Conservation (phyloP, 2,888 invertebrate species). For the Argyresthia goedartella region DNA sequence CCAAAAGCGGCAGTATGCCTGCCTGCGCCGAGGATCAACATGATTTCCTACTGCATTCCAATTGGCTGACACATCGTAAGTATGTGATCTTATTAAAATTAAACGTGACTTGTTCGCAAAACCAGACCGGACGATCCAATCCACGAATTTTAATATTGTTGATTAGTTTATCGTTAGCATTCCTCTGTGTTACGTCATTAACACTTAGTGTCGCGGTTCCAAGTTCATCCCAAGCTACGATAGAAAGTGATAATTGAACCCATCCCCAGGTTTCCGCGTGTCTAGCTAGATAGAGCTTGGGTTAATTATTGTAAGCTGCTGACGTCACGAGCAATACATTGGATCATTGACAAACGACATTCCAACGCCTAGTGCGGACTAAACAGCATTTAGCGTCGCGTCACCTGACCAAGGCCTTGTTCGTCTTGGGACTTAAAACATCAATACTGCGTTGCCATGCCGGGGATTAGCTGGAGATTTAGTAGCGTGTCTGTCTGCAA, state of each 20-base stretch:
- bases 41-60: slow-evolving; percentile 62
- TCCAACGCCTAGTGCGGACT: slow-evolving; percentile 49
- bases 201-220: slow-evolving; percentile 15
- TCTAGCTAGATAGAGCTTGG: background rate
- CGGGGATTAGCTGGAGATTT: too few relatives aligned
- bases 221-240: slow-evolving; percentile 36
- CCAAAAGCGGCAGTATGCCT: slow-evolving; percentile 50
- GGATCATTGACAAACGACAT: slow-evolving; percentile 69
- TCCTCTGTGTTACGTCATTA: slow-evolving; percentile 37
- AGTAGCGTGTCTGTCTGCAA: too few relatives aligned
- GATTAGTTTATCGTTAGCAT: slow-evolving; percentile 18
- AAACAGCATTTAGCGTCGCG: too few relatives aligned
- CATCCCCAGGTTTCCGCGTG: background rate
- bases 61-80: slow-evolving; percentile 50
- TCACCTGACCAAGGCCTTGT: too few relatives aligned
- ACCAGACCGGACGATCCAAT: slow-evolving; percentile 49
- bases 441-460: too few relatives aligned
- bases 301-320: slow-evolving; percentile 16
- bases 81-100: slow-evolving; percentile 47
- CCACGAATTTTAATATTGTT: slow-evolving; percentile 27
- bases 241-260: slow-evolving; percentile 36
- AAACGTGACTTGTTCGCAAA: slow-evolving; percentile 46
- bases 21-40: slow-evolving; percentile 42
- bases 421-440: too few relatives aligned
- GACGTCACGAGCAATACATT: slow-evolving; percentile 52